Conservation (phyloP, 2,888 invertebrate genomes). For the Phortica magna region DNA sequence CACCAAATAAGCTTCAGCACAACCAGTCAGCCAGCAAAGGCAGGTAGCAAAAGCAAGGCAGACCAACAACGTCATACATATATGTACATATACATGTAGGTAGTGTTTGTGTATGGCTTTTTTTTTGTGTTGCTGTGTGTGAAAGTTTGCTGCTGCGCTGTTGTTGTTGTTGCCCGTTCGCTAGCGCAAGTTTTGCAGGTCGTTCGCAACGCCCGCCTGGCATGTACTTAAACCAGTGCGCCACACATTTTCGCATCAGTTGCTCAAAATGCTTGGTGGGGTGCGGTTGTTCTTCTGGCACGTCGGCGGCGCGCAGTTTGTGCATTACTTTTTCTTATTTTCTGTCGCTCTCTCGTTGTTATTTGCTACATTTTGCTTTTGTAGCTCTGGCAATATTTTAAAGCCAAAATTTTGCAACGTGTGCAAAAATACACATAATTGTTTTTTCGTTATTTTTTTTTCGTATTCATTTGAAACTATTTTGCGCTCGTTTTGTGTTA, state of each 20-base stretch:
- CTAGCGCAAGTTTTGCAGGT: background rate
- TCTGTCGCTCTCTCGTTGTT: constrained; percentile 39
- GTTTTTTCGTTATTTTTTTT: constrained; percentile 6
- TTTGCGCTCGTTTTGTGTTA: constrained; percentile 24
- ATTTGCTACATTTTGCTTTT: constrained; percentile 26
- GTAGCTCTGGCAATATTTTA: constrained; percentile 30
- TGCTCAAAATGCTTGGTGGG: constrained; percentile 68
- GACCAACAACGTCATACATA: too few relatives aligned
- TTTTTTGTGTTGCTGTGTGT: constrained; percentile 39
- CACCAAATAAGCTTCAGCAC: background rate
- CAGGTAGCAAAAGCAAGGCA: constrained; percentile 29
- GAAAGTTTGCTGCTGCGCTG: constrained; percentile 31
- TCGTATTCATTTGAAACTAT: constrained; percentile 9
- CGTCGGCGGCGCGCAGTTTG: background rate
- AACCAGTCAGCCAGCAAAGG: background rate
- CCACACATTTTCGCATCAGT: constrained; percentile 60
- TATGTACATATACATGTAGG: background rate
- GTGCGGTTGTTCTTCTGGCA: constrained; percentile 58
- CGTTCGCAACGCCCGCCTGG: constrained; percentile 42
- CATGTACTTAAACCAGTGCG: constrained; percentile 57
- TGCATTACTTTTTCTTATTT: constrained; percentile 26
- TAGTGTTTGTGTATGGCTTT: background rate
- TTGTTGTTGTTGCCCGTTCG: constrained; percentile 42
- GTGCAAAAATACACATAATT: constrained; percentile 49
- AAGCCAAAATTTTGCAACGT: constrained; percentile 48